Conservation (phyloP, 2,797 vertebrate genomes). For the Malurus splendens region DNA sequence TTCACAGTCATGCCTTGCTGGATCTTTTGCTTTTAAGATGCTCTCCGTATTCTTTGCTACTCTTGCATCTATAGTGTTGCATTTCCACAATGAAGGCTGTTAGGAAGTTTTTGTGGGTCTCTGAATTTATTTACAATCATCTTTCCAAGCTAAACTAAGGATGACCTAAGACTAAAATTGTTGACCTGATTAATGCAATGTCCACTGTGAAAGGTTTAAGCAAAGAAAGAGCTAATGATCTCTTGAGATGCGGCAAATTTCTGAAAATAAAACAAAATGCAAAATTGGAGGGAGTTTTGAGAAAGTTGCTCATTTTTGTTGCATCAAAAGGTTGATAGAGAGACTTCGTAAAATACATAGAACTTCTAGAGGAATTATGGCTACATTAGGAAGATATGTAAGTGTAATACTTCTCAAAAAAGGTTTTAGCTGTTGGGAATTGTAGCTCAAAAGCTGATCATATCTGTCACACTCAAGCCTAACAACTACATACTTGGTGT, state of each 20-base stretch:
- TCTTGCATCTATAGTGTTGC: background rate
- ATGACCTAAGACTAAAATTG: background rate
- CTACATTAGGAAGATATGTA: background rate
- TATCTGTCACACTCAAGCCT: background rate
- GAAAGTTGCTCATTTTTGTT: background rate
- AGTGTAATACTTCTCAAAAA: background rate
- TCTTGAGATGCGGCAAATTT: background rate
- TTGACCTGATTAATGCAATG: background rate
- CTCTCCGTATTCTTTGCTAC: background rate
- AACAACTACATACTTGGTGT: background rate
- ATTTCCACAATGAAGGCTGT: background rate
- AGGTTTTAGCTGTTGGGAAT: background rate
- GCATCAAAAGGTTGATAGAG: background rate
- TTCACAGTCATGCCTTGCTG: background rate
- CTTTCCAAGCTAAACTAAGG: background rate
- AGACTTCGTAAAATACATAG: background rate
- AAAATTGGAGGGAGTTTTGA: background rate
- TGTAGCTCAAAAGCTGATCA: background rate
- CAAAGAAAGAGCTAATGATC: background rate
- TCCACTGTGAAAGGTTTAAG: background rate
- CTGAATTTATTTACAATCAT: background rate
- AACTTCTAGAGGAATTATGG: background rate
- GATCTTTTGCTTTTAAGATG: background rate
- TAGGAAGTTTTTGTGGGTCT: background rate
- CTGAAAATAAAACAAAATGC: background rate